Evolutionary conservation across 2,888 invertebrate species (phyloP), one percentile per base, ranked within the genome.

Genomic region (Sisyra nigra): DNA sequence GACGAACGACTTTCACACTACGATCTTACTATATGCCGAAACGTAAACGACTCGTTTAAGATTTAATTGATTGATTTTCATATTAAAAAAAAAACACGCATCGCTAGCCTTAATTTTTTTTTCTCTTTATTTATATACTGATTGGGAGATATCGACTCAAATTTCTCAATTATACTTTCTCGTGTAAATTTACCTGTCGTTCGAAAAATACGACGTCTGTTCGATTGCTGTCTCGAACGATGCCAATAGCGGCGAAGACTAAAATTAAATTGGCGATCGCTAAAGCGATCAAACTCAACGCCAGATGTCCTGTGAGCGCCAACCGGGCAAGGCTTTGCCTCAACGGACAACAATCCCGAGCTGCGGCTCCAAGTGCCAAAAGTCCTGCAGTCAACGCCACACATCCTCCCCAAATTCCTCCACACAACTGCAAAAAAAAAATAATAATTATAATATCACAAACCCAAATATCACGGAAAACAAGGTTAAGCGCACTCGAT

Each of bases 361-460:
- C 69, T 39, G 71, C 69, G 48, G 77, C 75, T 7, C 77, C 62
- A 40, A 76, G 69, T 3, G 78, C 79, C 4, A 75, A 63, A 1
- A 66, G 63, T 2, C 78, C 78, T 1, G 76, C 69, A 5, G 71
- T 69, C 11, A 77, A 68, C 8, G 76, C 72, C 33, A 74, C 63
- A 47, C 73, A 69, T 14, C 79, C 78, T 37, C 76, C 73, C 79
- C 79, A 79, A 44, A 78, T 63, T 3, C 78, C 78, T 2, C 75
- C 76, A 15, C 78, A 78, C 45, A 58, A 50, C 61, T 62, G 51
- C 31, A 57, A 58, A 31, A 46, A 49, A 48, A 38, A 46, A 19
- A 47, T 36, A 24, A 5, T 24, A 24, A 7, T 24, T 24, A 7
- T 5, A 24, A 5, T 24, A 3, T 24, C 24, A 24, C n/a, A 24